A percentile compares a stretch with the other conserved stretches of the same genome.
phyloP scores from a whole-genome alignment of 2,888 invertebrate genomes.

The Catocala nupta region DNA sequence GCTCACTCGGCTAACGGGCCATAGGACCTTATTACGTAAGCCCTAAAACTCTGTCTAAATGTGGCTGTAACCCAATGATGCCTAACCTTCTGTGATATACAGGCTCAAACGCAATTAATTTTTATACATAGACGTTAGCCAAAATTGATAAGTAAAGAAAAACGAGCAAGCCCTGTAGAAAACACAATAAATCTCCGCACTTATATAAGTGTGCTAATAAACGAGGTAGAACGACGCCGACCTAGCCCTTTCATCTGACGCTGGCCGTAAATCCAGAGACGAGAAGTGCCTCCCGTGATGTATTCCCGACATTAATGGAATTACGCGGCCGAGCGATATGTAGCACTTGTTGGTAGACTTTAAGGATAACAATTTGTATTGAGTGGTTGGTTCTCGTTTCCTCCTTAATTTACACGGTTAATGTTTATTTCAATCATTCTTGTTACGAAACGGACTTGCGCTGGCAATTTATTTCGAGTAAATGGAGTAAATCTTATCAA shows the following conservation, averaged over 20 bases:
- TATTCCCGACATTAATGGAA: constrained; percentile 78
- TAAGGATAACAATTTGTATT: constrained; percentile 65
- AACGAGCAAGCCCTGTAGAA: constrained; percentile 49
- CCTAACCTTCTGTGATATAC: too few relatives aligned
- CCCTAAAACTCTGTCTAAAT: too few relatives aligned
- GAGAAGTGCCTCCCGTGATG: constrained; percentile 67
- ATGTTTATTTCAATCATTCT: constrained; percentile 20
- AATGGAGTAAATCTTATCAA: neutral
- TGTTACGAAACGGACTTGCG: neutral
- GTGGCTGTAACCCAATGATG: too few relatives aligned
- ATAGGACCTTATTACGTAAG: too few relatives aligned
- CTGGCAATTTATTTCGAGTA: neutral
- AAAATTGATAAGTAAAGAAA: constrained; percentile 41
- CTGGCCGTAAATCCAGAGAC: constrained; percentile 69
- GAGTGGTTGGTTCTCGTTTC: constrained; percentile 38
- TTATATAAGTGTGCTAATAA: constrained; percentile 72
- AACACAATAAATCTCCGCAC: constrained; percentile 66
- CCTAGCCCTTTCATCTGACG: constrained; percentile 75
- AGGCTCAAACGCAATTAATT: neutral
- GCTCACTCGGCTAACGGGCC: too few relatives aligned
- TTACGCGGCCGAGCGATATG: constrained; percentile 70
- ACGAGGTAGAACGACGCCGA: constrained; percentile 65
- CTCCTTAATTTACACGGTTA: constrained; percentile 28
- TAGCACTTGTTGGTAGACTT: constrained; percentile 62
- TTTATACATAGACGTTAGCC: neutral